A percentile compares a stretch with the other conserved stretches of the same genome.
These are phyloP conservation scores for Etheostoma cragini DNA, from an alignment of 2,113 vertebrate genomes.

Conservation along the genomic window DNA sequence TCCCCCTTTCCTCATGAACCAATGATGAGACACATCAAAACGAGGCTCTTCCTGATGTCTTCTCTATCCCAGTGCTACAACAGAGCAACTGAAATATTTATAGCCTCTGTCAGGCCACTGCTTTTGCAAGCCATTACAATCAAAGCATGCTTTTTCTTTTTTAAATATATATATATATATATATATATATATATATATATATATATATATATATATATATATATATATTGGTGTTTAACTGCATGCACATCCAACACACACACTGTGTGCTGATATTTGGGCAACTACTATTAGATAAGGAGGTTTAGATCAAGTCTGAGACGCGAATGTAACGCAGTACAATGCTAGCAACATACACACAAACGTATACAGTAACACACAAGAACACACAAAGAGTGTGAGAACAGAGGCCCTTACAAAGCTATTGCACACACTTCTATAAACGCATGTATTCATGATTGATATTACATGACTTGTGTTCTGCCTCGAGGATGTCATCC, in stretches of 20 bases:
- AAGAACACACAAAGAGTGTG: background rate
- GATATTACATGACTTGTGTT: background rate
- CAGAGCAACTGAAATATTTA: conserved; percentile 83
- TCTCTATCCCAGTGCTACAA: conserved; percentile 72
- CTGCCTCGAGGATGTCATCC: background rate
- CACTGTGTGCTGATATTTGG: background rate
- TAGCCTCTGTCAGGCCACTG: conserved; percentile 76
- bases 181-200: conserved; percentile 8
- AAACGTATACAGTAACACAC: background rate
- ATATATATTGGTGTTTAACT: background rate
- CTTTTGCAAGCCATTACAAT: conserved; percentile 75
- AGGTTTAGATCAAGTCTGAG: background rate
- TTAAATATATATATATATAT: background rate
- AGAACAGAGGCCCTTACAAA: background rate
- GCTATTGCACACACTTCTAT: background rate
- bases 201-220: conserved; percentile 2
- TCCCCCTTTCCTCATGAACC: conserved; percentile 41
- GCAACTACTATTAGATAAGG: background rate
- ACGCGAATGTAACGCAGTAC: background rate
- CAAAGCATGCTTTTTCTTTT: conserved; percentile 59
- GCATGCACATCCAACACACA: background rate
- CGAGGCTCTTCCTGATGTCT: conserved; percentile 76
- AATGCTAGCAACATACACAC: background rate
- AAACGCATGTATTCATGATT: background rate
- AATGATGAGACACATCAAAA: conserved; percentile 71